phyloP scores from a whole-genome alignment of 1,140 invertebrate species.

The Oncopodura yosiiana region DNA sequence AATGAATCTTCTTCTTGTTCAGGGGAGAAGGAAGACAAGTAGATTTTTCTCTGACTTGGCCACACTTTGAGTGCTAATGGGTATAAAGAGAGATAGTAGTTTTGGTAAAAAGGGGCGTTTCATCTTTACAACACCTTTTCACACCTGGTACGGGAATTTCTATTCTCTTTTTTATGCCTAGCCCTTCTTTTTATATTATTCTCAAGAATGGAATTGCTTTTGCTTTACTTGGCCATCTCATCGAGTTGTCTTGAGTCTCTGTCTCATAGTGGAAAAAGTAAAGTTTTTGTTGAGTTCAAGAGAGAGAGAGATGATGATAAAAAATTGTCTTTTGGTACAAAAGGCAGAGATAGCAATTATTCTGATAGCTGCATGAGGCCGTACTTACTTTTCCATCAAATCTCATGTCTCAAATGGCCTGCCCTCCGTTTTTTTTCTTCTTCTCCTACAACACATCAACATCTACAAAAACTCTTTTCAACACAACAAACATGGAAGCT shows the following conservation, averaged over 20 bases:
- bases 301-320: constrained; percentile 14
- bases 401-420: constrained; percentile 34
- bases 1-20: neutral
- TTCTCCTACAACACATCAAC: constrained; percentile 1
- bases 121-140: constrained; percentile 2
- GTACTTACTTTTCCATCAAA: constrained; percentile 31
- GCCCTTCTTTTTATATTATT: neutral
- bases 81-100: no score
- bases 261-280: neutral
- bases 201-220: neutral
- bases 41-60: constrained; percentile 19
- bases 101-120: constrained; percentile 25
- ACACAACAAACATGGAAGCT: neutral
- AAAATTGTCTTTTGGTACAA: constrained; percentile 28
- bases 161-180: neutral
- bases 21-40: neutral
- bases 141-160: no score
- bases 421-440: constrained; percentile 7
- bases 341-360: constrained; percentile 34
- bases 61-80: no score
- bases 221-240: constrained; percentile 1
- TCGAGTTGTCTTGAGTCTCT: constrained; percentile 24
- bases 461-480: neutral
- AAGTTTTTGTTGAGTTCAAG: constrained; percentile 26
- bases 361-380: constrained; percentile 34